Conservation (phyloP, 23 tunicate genomes). For the Corella eumyota region DNA sequence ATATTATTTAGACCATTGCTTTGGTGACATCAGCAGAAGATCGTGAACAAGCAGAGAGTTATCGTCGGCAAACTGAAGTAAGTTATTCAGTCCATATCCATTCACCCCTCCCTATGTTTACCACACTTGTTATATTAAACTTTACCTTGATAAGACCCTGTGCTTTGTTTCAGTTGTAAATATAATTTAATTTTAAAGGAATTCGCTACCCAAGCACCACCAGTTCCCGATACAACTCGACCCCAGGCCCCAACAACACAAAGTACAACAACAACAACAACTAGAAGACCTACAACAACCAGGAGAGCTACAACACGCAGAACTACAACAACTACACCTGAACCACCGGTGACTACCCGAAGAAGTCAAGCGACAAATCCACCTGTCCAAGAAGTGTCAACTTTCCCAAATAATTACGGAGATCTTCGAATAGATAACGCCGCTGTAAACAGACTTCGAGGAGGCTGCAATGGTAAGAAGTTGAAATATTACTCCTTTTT, state of each 20-base stretch:
- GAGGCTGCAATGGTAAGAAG: slow-evolving; percentile 57
- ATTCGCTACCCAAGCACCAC: slow-evolving; percentile 5
- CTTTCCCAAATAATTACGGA: background rate
- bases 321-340: slow-evolving; percentile 18
- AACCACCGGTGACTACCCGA: background rate
- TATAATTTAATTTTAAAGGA: no score
- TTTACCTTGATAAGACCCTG: background rate
- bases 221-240: slow-evolving; percentile 18
- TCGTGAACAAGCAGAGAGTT: no score
- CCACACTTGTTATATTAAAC: background rate
- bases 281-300: slow-evolving; percentile 19
- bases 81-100: no score
- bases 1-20: no score
- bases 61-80: no score
- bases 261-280: slow-evolving; percentile 7
- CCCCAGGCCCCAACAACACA: slow-evolving; percentile 16
- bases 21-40: no score
- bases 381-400: background rate
- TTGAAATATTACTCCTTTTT: no score
- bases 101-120: background rate
- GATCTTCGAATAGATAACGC: slow-evolving; percentile 16
- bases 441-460: slow-evolving; percentile 29
- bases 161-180: no score
- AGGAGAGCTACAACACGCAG: slow-evolving; percentile 13
- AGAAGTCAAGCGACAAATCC: slow-evolving; percentile 1